Conservation (phyloP, 2,797 vertebrate species). For the Sphenopsis melanotis region DNA sequence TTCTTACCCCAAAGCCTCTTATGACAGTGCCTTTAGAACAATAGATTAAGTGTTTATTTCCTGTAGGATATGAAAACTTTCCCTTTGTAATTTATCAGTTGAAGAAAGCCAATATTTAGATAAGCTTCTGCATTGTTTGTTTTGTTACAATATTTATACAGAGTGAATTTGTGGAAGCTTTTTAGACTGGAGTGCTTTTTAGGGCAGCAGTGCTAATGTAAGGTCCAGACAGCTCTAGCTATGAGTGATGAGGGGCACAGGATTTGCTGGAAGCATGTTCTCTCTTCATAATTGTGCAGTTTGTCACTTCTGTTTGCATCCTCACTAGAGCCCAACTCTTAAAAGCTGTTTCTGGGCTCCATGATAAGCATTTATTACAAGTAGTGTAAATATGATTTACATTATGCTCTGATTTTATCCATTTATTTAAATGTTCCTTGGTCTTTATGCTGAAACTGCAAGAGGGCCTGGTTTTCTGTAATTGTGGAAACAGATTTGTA, state of each 20-base stretch:
- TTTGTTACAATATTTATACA: neutral
- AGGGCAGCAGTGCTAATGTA: neutral
- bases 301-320: constrained; percentile 39
- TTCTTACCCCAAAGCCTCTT: neutral
- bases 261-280: neutral
- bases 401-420: neutral
- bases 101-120: constrained; percentile 33
- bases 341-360: constrained; percentile 11
- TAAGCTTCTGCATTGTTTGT: constrained; percentile 18
- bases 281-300: neutral
- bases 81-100: constrained; percentile 28
- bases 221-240: neutral
- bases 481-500: neutral
- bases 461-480: neutral
- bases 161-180: neutral
- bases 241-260: neutral
- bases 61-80: constrained; percentile 36
- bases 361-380: neutral
- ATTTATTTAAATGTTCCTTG: neutral
- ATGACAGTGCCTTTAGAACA: constrained; percentile 7
- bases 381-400: neutral
- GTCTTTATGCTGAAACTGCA: neutral
- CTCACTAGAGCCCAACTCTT: neutral
- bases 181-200: constrained; percentile 3
- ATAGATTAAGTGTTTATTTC: constrained; percentile 31